These are phyloP conservation scores for Catalaphyllia jardinei DNA, from an alignment of 64 coral and sea anemone genomes.

Conservation along the genomic window DNA sequence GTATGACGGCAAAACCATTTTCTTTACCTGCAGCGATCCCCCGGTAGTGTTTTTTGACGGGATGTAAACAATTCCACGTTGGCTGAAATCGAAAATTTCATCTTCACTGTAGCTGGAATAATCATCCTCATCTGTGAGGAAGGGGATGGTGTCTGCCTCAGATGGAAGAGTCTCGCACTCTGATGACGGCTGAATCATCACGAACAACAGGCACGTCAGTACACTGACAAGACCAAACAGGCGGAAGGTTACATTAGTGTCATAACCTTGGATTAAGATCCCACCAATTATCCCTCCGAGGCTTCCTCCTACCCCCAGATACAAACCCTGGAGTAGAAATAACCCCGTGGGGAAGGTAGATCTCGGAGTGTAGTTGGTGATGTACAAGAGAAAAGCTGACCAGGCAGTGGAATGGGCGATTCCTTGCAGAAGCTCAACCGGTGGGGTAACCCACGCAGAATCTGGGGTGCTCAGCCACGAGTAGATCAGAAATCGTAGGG, in stretches of 20 bases:
- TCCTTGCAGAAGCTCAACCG: conserved; percentile 85
- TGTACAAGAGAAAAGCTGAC: conserved; percentile 92
- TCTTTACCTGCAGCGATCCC: conserved; percentile 24
- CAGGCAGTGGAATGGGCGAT: conserved; percentile 81
- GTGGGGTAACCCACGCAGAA: conserved; percentile 85
- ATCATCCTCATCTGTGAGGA: conserved; percentile 83
- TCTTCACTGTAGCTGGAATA: conserved; percentile 91
- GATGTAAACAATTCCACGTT: conserved; percentile 52
- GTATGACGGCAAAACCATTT: conserved; percentile 45
- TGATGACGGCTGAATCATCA: conserved; percentile 70
- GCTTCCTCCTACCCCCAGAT: conserved; percentile 73
- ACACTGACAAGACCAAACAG: conserved; percentile 68
- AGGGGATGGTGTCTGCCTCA: conserved; percentile 64
- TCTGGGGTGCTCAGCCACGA: conserved; percentile 83
- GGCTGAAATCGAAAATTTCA: conserved; percentile 58
- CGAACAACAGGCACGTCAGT: conserved; percentile 66
- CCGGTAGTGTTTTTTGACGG: conserved; percentile 35
- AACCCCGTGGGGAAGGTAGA: conserved; percentile 84
- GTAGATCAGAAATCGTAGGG: conserved; percentile 77
- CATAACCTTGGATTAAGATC: conserved; percentile 65
- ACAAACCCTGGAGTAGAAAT: conserved; percentile 82
- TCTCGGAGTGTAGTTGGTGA: conserved; percentile 84
- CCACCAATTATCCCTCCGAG: conserved; percentile 71
- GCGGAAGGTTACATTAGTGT: conserved; percentile 72
- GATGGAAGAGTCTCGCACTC: conserved; percentile 64